A percentile compares a stretch with the other conserved stretches of the same genome.
Evolutionary conservation across 1,140 invertebrate species (phyloP).

Genomic region (Drosophila truncata): DNA sequence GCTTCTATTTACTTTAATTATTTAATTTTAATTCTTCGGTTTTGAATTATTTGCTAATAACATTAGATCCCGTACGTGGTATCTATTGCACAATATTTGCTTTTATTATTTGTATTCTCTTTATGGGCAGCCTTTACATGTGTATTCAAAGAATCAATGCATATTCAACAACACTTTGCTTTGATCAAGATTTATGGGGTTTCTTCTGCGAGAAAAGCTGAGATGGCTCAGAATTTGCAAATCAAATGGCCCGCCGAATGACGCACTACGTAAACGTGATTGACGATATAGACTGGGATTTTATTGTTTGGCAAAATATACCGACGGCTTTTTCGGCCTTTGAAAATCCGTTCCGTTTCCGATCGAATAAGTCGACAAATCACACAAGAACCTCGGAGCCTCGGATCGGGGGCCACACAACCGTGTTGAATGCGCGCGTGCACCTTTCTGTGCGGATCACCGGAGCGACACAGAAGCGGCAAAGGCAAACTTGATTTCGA

Average conservation of each 20-base stretch:
- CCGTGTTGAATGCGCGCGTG: conserved; percentile 82
- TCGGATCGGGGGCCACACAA: conserved; percentile 63
- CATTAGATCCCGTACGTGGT: conserved; percentile 32
- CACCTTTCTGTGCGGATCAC: conserved; percentile 83
- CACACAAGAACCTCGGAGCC: conserved; percentile 45
- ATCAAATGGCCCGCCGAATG: conserved; percentile 63
- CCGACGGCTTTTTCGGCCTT: conserved; percentile 70
- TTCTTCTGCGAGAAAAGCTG: conserved; percentile 48
- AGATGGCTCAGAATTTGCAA: conserved; percentile 59
- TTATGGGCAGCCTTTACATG: conserved; percentile 24
- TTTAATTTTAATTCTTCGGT: conserved; percentile 28
- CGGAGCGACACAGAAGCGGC: conserved; percentile 81
- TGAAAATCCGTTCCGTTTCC: conserved; percentile 64
- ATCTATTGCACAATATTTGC: conserved; percentile 56
- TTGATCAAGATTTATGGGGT: conserved; percentile 72
- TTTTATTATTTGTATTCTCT: conserved; percentile 31
- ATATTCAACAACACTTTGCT: conserved; percentile 75
- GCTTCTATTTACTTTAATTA: conserved; percentile 62
- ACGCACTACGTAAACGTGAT: conserved; percentile 40
- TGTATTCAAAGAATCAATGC: conserved; percentile 60
- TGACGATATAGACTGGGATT: neutral
- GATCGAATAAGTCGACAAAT: conserved; percentile 42
- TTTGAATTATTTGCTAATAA: conserved; percentile 33
- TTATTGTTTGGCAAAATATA: conserved; percentile 11
- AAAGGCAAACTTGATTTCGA: conserved; percentile 82